Conservation (phyloP, 2,888 invertebrate species). For the Chrysolina haemoptera region DNA sequence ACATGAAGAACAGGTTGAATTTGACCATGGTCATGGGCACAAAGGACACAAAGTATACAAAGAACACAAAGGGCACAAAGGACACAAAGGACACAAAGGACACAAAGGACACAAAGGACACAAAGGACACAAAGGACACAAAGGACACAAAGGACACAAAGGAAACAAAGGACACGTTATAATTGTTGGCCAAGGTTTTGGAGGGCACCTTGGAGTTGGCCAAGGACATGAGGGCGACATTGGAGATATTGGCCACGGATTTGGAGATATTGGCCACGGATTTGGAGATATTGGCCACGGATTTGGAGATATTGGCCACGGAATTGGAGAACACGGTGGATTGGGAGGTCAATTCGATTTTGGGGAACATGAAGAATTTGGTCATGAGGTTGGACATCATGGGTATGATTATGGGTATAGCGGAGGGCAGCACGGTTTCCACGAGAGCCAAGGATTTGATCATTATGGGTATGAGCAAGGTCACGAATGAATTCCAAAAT, state of each 20-base stretch:
- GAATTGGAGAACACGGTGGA: background rate
- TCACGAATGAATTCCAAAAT: background rate
- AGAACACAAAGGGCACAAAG: background rate
- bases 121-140: too few relatives aligned
- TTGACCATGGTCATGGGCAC: background rate
- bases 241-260: background rate
- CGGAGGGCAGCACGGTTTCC: slow-evolving; percentile 25
- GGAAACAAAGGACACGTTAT: too few relatives aligned
- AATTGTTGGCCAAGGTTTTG: too few relatives aligned
- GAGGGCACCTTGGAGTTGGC: too few relatives aligned
- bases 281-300: background rate
- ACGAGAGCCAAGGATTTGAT: slow-evolving; percentile 24
- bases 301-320: background rate
- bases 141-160: too few relatives aligned
- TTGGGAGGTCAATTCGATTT: background rate
- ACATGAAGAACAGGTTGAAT: background rate
- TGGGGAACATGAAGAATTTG: background rate
- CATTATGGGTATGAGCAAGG: slow-evolving; percentile 19
- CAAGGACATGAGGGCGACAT: too few relatives aligned
- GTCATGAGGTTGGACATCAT: slow-evolving; percentile 12
- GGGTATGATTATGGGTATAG: slow-evolving; percentile 13
- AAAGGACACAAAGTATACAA: background rate
- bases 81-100: too few relatives aligned
- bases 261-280: background rate
- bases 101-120: too few relatives aligned